These are phyloP conservation scores for Yoshiicerus persimilis DNA, from an alignment of 1,140 invertebrate species.

Conservation along the genomic window DNA sequence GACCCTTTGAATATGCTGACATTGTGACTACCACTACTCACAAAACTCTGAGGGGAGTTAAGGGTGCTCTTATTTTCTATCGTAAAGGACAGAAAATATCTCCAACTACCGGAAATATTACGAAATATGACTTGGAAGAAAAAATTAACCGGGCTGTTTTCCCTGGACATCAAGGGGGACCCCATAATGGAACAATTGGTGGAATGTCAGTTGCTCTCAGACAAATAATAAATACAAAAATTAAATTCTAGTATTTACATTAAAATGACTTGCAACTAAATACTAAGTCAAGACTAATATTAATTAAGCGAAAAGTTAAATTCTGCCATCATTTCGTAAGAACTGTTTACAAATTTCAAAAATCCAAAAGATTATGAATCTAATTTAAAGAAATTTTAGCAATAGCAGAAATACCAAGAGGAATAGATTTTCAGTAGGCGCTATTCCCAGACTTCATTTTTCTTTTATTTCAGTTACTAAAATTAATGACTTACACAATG, in stretches of 20 bases:
- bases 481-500: slow-evolving; percentile 14
- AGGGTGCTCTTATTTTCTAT: slow-evolving; percentile 58
- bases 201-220: slow-evolving; percentile 58
- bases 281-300: background rate
- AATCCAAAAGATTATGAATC: too few species aligned
- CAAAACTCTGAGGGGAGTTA: slow-evolving; percentile 71
- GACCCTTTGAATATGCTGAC: slow-evolving; percentile 74
- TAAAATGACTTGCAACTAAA: background rate
- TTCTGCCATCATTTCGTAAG: too few species aligned
- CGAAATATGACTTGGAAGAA: slow-evolving; percentile 64
- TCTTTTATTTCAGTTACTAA: background rate
- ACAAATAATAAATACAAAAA: slow-evolving; percentile 50
- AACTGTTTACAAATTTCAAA: too few species aligned
- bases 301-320: too few species aligned
- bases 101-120: slow-evolving; percentile 60
- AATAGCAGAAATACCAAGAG: too few species aligned
- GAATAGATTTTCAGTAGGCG: too few species aligned
- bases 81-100: slow-evolving; percentile 58
- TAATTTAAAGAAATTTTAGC: too few species aligned
- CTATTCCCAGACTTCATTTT: too few species aligned
- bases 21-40: slow-evolving; percentile 95
- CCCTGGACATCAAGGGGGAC: slow-evolving; percentile 71
- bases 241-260: background rate
- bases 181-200: slow-evolving; percentile 70
- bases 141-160: slow-evolving; percentile 70